Evolutionary conservation across 2,888 invertebrate species (phyloP), one percentile per base, ranked within the genome.

Genomic region (Physocephala rufipes): DNA sequence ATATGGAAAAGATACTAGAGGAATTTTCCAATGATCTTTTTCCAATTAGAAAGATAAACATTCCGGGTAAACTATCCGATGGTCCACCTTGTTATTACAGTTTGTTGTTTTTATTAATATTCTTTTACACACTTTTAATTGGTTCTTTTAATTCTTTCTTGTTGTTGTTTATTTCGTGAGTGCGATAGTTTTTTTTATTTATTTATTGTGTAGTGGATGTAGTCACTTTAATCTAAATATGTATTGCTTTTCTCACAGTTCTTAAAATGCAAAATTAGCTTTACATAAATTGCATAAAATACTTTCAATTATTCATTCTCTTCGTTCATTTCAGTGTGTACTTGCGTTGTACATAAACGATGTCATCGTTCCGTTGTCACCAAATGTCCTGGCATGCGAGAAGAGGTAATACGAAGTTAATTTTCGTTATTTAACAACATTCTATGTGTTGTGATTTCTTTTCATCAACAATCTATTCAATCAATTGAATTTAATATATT

Each of bases 301-400:
- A 51, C 53, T 69, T 53, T 74, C 53, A 58, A 26, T 28, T 3
- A 16, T 26, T 58, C 4, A 58, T 28, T 58, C 58, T 58, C 71
- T 77, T 71, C 74, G 75, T 75, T 76, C 78, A 78, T 81, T 89
- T 72, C 90, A 97, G 98, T 99, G 77, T 99, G 99, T 87, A 98
- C 98, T 73, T 97, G 97, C 87, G 99, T 99, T 82, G 99, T 99
- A 76, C 99, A 99, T 90, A 99, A 99, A 87, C 90, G 98, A 84
- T 99, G 99, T 86, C 99, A 99, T 88, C 92, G 93, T 81, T 93
- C 93, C 76, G 97, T 99, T 78, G 96, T 99, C 81, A 99, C 98
- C 83, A 97, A 97, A 89, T 99, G 99, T 88, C 99, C 99, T 71
- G 99, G 98, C 77, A 96, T 96, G 91, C 96, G 95, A 87, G 95